A percentile compares a stretch with the other conserved stretches of the same genome.
Evolutionary conservation across 2,888 invertebrate genomes (phyloP).

Genomic region (Amiota mariae): DNA sequence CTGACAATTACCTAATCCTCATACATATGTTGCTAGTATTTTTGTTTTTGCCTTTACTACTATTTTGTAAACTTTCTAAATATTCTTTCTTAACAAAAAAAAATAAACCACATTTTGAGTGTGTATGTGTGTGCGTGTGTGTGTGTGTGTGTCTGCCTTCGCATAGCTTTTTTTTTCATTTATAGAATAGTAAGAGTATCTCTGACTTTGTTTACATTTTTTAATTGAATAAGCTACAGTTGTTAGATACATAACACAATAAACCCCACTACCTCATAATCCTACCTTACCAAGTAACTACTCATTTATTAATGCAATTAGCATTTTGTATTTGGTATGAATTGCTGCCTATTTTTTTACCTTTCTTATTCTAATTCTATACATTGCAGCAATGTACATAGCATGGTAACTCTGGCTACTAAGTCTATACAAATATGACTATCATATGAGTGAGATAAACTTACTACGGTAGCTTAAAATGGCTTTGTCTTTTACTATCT

Average conservation of each 20-base stretch:
- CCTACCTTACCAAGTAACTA: neutral
- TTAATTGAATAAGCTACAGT: constrained; percentile 25
- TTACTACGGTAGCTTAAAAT: constrained; percentile 16
- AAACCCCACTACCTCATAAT: neutral
- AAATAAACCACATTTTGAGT: constrained; percentile 24
- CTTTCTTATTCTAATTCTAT: too few relatives aligned
- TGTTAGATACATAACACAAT: neutral
- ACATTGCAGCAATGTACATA: too few relatives aligned
- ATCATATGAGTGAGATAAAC: neutral
- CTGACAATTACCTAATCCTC: constrained; percentile 26
- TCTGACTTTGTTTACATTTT: constrained; percentile 24
- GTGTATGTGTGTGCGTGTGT: too few relatives aligned
- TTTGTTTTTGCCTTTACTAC: neutral
- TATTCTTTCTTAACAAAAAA: constrained; percentile 9
- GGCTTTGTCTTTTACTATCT: constrained; percentile 3
- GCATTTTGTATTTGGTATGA: constrained; percentile 52
- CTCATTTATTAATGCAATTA: constrained; percentile 64
- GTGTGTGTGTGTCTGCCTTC: too few relatives aligned
- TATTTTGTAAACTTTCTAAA: constrained; percentile 18
- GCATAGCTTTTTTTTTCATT: constrained; percentile 9
- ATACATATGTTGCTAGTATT: constrained; percentile 17
- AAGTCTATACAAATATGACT: neutral
- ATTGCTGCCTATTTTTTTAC: neutral
- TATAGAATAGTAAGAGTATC: neutral
- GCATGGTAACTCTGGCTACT: neutral